Evolutionary conservation across 2,113 vertebrate species (phyloP), one percentile per base, ranked within the genome.

Genomic region (Corythornis madagascariensis): DNA sequence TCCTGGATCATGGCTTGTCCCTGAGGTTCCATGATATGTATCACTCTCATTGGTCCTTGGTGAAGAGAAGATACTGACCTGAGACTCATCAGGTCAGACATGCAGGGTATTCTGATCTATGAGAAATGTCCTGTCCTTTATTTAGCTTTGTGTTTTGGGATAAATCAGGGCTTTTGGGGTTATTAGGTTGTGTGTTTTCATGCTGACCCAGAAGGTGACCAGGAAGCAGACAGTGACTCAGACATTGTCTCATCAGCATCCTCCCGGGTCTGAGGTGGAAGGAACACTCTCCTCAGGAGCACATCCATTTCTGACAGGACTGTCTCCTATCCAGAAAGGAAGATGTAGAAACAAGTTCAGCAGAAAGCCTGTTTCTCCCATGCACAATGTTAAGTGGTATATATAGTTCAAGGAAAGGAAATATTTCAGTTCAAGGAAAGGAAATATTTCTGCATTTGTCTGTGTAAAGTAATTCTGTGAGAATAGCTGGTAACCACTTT

Each of bases 161-260:
- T 73, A 90, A 89, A 89, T 92, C 24, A 82, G 43, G 45, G 14
- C 26, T 75, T 83, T 69, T 16, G 70, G 25, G 24, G 53, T 74
- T 71, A 28, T 71, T 74, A 70, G 21, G 52, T 42, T 77, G n/a
- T 55, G 22, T 26, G 15, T 3, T 84, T 89, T 86, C 5, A 1
- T 65, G 40, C 38, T 79, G 92, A 76, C 63, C 59, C 55, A 82
- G 50, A 73, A 84, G 50, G 47, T 35, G 10, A 84, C 48, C 66
- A 80, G 57, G 52, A 95, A 87, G 43, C 59, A 94, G 87, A 94
- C 71, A 48, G 31, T 87, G 84, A 91, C 56, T 93, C 74, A 92
- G 86, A 92, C 81, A 63, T 80, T 90, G 83, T 42, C 52, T 89
- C 87, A 87, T 79, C 67, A 65, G 31, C 47, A 76, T 70, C 52